Evolutionary conservation across 2,888 invertebrate genomes (phyloP), one percentile per base, ranked within the genome.

Genomic region (Pollenia angustigena): DNA sequence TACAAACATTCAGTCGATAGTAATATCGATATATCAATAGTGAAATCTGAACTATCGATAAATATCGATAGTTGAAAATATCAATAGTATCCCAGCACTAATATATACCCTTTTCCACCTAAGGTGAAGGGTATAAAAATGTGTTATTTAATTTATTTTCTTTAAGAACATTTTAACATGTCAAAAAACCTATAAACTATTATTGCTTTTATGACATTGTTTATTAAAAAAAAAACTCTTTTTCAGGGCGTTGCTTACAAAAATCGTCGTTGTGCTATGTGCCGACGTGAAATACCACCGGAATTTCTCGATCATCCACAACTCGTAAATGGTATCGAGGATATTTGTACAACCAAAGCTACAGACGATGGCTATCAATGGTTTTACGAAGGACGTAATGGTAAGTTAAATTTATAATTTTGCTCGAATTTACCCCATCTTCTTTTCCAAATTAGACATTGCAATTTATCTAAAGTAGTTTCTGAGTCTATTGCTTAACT

Each of bases 371-470:
- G 95, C 42, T 97, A 96, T 90, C 97, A 98, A 90, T 99, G 99
- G 99, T 99, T 97, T 93, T 99, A 99, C 92, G 98, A 99, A 94
- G 98, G 99, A 40, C 94, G 97, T 90, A 97, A 97, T 95, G 98
- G 98, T 97, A 95, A 94, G 94, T 92, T n/a, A 11, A 18, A 9
- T 4, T 58, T 14, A n/a, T n/a, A 3, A 8, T 10, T 16, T 40
- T 18, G 23, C n/a, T 60, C 14, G 7, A 40, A 50, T 10, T 12
- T 12, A 18, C 40, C 16, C 10, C 18, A 16, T 23, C 40, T 16
- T 23, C 12, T 14, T 18, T 66, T 72, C 16, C 62, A 56, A 69
- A 71, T 56, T 69, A 16, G 18, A 78, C 42, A 32, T 54, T 40
- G 46, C 16, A 69, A 18, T 48, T 46, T 58, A 9, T 66, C 11